phyloP scores from a whole-genome alignment of 2,797 vertebrate genomes.

The Syndactyla subalaris region DNA sequence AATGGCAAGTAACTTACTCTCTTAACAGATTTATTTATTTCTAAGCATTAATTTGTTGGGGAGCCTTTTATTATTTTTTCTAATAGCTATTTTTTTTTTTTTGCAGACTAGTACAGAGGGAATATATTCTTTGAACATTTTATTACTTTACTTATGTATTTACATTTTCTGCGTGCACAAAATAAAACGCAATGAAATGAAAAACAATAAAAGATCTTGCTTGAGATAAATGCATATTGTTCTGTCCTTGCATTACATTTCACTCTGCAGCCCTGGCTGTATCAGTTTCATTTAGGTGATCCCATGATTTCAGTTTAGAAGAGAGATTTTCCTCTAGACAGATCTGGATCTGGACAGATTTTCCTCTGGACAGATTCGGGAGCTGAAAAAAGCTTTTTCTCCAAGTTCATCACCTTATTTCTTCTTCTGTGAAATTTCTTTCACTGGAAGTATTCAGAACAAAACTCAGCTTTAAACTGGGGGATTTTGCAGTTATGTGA shows the following conservation, averaged over 20 bases:
- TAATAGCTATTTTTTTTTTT: background rate
- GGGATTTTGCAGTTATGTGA: background rate
- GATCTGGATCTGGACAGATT: background rate
- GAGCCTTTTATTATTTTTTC: background rate
- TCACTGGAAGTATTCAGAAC: background rate
- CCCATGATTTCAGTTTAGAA: background rate
- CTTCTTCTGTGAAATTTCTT: background rate
- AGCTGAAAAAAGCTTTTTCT: background rate
- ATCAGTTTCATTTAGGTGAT: background rate
- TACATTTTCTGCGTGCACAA: background rate
- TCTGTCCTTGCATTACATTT: background rate
- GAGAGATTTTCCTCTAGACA: background rate
- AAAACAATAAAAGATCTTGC: background rate
- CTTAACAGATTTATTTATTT: slow-evolving; percentile 7
- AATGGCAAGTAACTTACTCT: background rate
- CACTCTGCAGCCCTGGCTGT: background rate
- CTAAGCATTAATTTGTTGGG: background rate
- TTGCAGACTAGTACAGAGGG: background rate
- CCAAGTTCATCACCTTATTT: background rate
- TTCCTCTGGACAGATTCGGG: background rate
- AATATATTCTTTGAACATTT: background rate
- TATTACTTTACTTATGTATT: background rate
- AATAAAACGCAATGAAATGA: background rate
- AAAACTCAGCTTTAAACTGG: background rate
- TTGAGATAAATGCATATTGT: background rate